Percentiles rank a stretch among this genome's conserved stretches.
phyloP scores from a whole-genome alignment of 2,888 invertebrate genomes.

The Portevinia maculata region DNA sequence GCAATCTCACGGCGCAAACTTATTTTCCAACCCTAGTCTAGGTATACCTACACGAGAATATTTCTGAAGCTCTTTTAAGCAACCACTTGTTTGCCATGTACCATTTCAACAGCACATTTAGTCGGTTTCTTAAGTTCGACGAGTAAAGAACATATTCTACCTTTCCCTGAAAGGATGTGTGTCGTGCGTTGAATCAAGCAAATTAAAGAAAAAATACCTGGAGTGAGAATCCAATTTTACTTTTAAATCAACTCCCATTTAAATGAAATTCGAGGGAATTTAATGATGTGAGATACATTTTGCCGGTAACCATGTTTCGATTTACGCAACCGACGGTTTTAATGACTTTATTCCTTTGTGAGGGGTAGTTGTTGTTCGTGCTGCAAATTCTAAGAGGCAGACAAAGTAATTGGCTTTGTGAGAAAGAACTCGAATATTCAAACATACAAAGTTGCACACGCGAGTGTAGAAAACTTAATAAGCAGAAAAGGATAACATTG shows the following conservation, averaged over 20 bases:
- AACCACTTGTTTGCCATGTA: slow-evolving; percentile 66
- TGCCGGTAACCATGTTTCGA: slow-evolving; percentile 12
- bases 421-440: not conserved
- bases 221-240: not conserved
- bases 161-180: slow-evolving; percentile 24
- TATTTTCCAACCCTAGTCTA: not conserved
- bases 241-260: slow-evolving; percentile 12
- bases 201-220: not conserved
- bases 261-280: slow-evolving; percentile 1
- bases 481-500: slow-evolving; percentile 47
- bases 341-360: not conserved
- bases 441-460: no score
- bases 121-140: slow-evolving; percentile 67
- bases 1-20: slow-evolving; percentile 31
- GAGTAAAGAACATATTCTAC: slow-evolving; percentile 45
- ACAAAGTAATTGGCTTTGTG: not conserved
- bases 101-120: slow-evolving; percentile 38
- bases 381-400: not conserved
- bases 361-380: slow-evolving; percentile 1
- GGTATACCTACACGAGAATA: slow-evolving; percentile 10
- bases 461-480: slow-evolving; percentile 49
- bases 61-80: slow-evolving; percentile 47
- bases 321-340: not conserved
- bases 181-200: not conserved
- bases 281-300: slow-evolving; percentile 4